These are phyloP conservation scores for Chymomyza costata DNA, from an alignment of 1,140 invertebrate species.

Conservation along the genomic window DNA sequence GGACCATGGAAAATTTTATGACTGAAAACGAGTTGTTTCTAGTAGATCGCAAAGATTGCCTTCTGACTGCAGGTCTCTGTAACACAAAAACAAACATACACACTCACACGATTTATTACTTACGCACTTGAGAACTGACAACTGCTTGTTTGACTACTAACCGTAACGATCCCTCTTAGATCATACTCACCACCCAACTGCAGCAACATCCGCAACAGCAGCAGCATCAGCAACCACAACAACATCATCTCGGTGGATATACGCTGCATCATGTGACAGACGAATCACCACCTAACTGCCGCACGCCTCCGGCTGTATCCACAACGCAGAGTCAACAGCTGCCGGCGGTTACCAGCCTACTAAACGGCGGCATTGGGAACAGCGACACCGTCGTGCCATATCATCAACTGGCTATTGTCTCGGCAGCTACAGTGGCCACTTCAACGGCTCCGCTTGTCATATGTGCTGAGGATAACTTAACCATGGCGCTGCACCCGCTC, in stretches of 20 bases:
- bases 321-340: conserved; percentile 26
- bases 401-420: conserved; percentile 62
- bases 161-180: conserved; percentile 57
- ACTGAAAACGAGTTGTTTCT: not conserved
- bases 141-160: conserved; percentile 50
- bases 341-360: conserved; percentile 46
- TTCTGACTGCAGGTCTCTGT: too few species aligned
- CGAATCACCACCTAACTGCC: conserved; percentile 39
- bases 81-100: conserved; percentile 4
- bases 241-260: conserved; percentile 38
- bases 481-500: conserved; percentile 19
- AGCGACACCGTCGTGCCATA: conserved; percentile 31
- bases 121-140: conserved; percentile 26
- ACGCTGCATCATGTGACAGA: conserved; percentile 38
- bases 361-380: conserved; percentile 28
- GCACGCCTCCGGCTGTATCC: conserved; percentile 40
- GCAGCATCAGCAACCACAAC: conserved; percentile 42
- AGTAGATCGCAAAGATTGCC: not conserved
- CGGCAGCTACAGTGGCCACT: conserved; percentile 29
- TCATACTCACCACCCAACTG: conserved; percentile 53
- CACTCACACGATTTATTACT: too few species aligned
- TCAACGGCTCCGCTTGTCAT: conserved; percentile 14
- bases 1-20: too few species aligned
- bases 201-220: conserved; percentile 53
- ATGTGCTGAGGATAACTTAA: not conserved